A percentile compares a stretch with the other conserved stretches of the same genome.
Conservation (phyloP, 2,888 invertebrate species). For the Netelia inedita region DNA sequence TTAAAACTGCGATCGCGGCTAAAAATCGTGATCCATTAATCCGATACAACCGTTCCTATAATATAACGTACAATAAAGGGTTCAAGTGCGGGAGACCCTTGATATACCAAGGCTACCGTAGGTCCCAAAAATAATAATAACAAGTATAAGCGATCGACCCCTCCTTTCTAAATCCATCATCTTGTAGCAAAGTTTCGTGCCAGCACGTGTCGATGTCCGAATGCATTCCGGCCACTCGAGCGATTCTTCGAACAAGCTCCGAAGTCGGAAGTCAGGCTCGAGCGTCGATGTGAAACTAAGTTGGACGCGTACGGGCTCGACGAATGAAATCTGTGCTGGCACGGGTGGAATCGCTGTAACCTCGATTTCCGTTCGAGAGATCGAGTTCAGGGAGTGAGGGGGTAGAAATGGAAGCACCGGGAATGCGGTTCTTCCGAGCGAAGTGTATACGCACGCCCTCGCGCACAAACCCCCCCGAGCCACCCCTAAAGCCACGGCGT, state of each 20-base stretch:
- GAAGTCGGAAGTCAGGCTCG: slow-evolving; percentile 6
- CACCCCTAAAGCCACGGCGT: too few relatives aligned
- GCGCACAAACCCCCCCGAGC: too few relatives aligned
- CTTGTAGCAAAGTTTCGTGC: not conserved
- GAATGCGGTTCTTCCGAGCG: slow-evolving; percentile 41
- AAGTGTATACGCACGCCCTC: slow-evolving; percentile 27
- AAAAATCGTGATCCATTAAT: not conserved
- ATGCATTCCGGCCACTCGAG: slow-evolving; percentile 7
- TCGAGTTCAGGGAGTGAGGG: slow-evolving; percentile 2
- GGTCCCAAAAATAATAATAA: not conserved
- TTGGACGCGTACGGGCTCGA: slow-evolving; percentile 10
- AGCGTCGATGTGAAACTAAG: slow-evolving; percentile 28
- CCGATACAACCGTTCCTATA: not conserved
- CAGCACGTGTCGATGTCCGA: not conserved
- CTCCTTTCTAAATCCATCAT: not conserved
- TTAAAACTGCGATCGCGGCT: not conserved
- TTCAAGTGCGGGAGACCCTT: slow-evolving; percentile 11
- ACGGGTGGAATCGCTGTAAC: slow-evolving; percentile 19
- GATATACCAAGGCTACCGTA: too few relatives aligned
- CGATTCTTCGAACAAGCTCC: slow-evolving; percentile 12
- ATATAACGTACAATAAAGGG: not conserved
- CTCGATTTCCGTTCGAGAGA: slow-evolving; percentile 44
- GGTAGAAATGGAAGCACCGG: not conserved
- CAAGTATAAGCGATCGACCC: not conserved
- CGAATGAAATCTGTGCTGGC: slow-evolving; percentile 19